Base-by-base conservation (phyloP, 2,113 vertebrate genomes). In the Platichthys flesus region DNA sequence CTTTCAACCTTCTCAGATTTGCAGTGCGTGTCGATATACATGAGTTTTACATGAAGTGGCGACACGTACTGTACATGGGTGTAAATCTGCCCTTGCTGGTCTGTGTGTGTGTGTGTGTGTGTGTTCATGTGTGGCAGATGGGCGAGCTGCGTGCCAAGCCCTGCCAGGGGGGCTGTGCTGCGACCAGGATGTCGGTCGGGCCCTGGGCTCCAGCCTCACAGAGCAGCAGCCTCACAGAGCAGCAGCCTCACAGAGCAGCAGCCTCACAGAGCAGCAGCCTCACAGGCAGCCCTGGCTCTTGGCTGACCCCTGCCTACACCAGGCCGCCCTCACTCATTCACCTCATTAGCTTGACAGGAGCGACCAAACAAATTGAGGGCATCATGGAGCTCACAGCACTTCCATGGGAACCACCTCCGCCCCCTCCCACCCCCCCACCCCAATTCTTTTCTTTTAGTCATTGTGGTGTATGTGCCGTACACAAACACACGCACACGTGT, bases 261-360 rank as follows among this genome's bases (percentile, higher is more conserved):
- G 78, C 26, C 0, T n/a, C 24, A 24, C 24, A 24, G 24, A 24
- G 24, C 24, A 24, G 24, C 51, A 52, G 51, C 51, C 51, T 54
- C 51, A 84, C 89, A 85, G 83, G 42, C 77, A 77, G 78, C 26
- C 0, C 58, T 90, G 88, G 83, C 89, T 90, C 87, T 90, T 93
- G 88, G 92, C 87, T 93, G 91, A 92, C 89, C 89, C 87, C 88
- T 78, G 82, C 69, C 71, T 92, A 83, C 91, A 90, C 71, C 84
- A 78, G 85, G 88, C 79, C 67, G 71, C 79, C 86, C 89, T 91
- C 87, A 78, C 84, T 89, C 87, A 87, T 79, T 86, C 90, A 90
- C 89, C 87, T 93, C 93, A 93, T 94, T 93, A 93, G 91, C 88
- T 81, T 92, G 90, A 91, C 87, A 88, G 90, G 61, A 91, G 88